Evolutionary conservation across 2,888 invertebrate genomes (phyloP), one percentile per base, ranked within the genome.

Genomic region (Drosophila neonasuta): DNA sequence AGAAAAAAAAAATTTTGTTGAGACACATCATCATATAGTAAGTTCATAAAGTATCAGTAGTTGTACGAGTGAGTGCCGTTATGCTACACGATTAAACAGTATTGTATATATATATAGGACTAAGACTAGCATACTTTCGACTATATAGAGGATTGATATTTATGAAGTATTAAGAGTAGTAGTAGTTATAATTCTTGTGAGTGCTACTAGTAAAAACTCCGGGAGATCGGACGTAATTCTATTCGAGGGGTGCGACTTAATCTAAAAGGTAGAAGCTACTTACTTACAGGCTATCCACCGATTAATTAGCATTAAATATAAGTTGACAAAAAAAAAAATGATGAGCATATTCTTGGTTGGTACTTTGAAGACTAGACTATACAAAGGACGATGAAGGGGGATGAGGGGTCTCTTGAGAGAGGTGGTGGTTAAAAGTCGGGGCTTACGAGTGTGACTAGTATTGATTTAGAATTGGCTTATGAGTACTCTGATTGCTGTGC

Each of bases 381-480:
- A 65, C 71, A 36, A 13, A 42, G 13, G 36, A 15, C 6, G 11
- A 30, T 13, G 10, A 20, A 7, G n/a, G 54, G 36, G n/a, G 8
- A 30, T 24, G 32, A 32, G 32, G 32, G 32, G 10, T 10, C 11
- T 32, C 32, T 32, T 32, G 45, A 75, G 84, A 24, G 24, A 24
- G 24, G 24, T 24, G 24, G 80, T 84, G 81, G 82, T 84, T 71
- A 66, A 24, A 24, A 46, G 57, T 50, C 49, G 50, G 50, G 46
- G 15, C 63, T 57, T 59, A 60, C 54, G 64, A 67, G 75, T 73
- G 85, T 83, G 83, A 83, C 83, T 83, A 83, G 83, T 81, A 84
- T 86, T 86, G 73, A 72, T 79, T 84, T 79, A 81, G 60, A 66
- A 75, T 83, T 83, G 83, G 86, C 86, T 84, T 86, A 86, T 70